phyloP scores from a whole-genome alignment of 2,888 invertebrate species.

The Drosophila vallismaia region DNA sequence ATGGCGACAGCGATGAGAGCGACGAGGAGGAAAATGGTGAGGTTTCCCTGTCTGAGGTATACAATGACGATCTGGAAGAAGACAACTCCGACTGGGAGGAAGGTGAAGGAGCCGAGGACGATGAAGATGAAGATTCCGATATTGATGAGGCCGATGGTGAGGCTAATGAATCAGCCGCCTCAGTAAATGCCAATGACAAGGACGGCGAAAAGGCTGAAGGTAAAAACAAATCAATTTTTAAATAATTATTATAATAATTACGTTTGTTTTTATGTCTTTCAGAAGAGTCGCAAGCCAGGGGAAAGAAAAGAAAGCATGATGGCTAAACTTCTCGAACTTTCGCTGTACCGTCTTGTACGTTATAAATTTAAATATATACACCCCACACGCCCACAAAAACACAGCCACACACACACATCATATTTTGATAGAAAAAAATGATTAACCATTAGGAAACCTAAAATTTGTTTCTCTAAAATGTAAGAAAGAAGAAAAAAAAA shows the following conservation, averaged over 20 bases:
- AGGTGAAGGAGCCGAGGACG: slow-evolving; percentile 85
- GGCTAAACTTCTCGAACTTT: slow-evolving; percentile 80
- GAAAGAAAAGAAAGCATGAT: slow-evolving; percentile 90
- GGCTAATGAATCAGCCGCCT: slow-evolving; percentile 72
- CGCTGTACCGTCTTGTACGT: slow-evolving; percentile 72
- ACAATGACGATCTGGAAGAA: slow-evolving; percentile 86
- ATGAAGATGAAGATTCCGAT: slow-evolving; percentile 86
- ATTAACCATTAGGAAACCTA: slow-evolving; percentile 53
- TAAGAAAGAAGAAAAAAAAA: slow-evolving; percentile 59
- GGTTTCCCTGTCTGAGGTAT: slow-evolving; percentile 82
- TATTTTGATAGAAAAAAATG: slow-evolving; percentile 71
- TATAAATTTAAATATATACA: slow-evolving; percentile 69
- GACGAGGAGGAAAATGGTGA: slow-evolving; percentile 82
- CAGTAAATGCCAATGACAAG: slow-evolving; percentile 61
- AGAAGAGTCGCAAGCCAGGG: slow-evolving; percentile 86
- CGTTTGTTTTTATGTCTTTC: slow-evolving; percentile 11
- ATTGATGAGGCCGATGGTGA: slow-evolving; percentile 84
- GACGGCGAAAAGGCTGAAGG: slow-evolving; percentile 64
- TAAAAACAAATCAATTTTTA: slow-evolving; percentile 8
- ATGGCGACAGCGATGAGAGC: slow-evolving; percentile 1
- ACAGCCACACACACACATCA: slow-evolving; percentile 71
- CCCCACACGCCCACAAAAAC: slow-evolving; percentile 45
- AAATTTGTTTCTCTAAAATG: slow-evolving; percentile 69
- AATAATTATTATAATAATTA: neutral
- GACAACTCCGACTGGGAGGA: slow-evolving; percentile 88